phyloP scores from a whole-genome alignment of 2,113 vertebrate species.

The Dascyllus trimaculatus region DNA sequence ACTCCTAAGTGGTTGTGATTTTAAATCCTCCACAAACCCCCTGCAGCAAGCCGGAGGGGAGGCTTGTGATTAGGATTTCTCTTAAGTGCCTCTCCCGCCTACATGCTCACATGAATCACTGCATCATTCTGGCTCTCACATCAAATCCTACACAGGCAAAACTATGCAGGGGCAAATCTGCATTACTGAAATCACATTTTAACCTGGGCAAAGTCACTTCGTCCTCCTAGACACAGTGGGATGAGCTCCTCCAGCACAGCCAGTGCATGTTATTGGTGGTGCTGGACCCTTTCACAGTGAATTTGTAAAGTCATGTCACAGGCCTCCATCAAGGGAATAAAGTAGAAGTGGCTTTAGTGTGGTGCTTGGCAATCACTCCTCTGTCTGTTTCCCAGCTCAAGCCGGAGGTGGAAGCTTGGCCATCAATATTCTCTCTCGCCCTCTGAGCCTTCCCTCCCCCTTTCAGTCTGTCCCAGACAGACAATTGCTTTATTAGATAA shows the following conservation, averaged over 20 bases:
- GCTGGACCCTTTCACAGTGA: conserved; percentile 1
- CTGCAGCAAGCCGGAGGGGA: conserved; percentile 50
- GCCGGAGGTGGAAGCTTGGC: conserved; percentile 56
- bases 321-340: conserved; percentile 52
- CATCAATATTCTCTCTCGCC: conserved; percentile 69
- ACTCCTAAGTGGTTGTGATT: conserved; percentile 59
- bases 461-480: conserved; percentile 41
- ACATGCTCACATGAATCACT: conserved; percentile 56
- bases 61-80: conserved; percentile 67
- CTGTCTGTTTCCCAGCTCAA: conserved; percentile 54
- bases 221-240: not conserved
- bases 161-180: conserved; percentile 26
- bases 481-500: conserved; percentile 69
- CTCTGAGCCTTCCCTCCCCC: conserved; percentile 9
- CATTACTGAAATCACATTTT: conserved; percentile 23
- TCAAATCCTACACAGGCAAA: conserved; percentile 28
- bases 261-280: conserved; percentile 5
- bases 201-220: conserved; percentile 25
- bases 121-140: conserved; percentile 52
- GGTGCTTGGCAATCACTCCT: conserved; percentile 55
- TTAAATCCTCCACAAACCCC: conserved; percentile 56
- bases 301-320: conserved; percentile 50
- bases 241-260: conserved; percentile 4
- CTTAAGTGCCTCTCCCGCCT: conserved; percentile 55
- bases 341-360: conserved; percentile 50